Percentiles rank a stretch among this genome's conserved stretches.
Evolutionary conservation across 1,140 invertebrate genomes (phyloP).

Genomic region (Nomia melanderi): DNA sequence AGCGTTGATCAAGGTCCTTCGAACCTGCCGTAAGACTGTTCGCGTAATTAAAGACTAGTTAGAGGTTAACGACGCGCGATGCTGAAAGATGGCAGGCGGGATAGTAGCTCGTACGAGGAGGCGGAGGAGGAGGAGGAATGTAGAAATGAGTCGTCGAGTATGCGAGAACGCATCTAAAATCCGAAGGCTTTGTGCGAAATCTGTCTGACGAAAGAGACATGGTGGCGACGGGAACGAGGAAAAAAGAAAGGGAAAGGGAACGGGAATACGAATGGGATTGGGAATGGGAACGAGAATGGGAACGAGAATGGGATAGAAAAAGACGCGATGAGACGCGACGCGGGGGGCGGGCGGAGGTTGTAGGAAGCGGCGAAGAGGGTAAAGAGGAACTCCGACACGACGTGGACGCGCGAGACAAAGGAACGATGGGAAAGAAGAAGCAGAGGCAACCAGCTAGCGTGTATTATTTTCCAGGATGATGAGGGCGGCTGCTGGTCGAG

Average conservation of each 20-base stretch:
- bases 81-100: not conserved
- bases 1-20: not conserved
- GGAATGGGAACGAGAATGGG: not conserved
- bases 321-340: not conserved
- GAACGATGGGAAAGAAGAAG: constrained; percentile 54
- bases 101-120: too few relatives aligned
- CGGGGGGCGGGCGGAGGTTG: not conserved
- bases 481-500: constrained; percentile 50
- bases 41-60: constrained; percentile 16
- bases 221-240: not conserved
- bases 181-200: constrained; percentile 33
- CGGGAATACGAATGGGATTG: too few relatives aligned
- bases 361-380: constrained; percentile 14
- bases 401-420: constrained; percentile 54
- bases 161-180: constrained; percentile 39
- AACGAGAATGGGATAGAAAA: not conserved
- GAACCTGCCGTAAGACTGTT: not conserved
- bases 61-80: constrained; percentile 26
- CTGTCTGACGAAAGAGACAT: constrained; percentile 27
- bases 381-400: constrained; percentile 49
- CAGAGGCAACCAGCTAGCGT: constrained; percentile 39
- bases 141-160: not conserved
- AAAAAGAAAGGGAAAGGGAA: constrained; percentile 17
- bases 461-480: constrained; percentile 59
- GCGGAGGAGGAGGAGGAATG: too few relatives aligned